phyloP scores from a whole-genome alignment of 2,113 vertebrate species.

The Formicarius rufipectus region DNA sequence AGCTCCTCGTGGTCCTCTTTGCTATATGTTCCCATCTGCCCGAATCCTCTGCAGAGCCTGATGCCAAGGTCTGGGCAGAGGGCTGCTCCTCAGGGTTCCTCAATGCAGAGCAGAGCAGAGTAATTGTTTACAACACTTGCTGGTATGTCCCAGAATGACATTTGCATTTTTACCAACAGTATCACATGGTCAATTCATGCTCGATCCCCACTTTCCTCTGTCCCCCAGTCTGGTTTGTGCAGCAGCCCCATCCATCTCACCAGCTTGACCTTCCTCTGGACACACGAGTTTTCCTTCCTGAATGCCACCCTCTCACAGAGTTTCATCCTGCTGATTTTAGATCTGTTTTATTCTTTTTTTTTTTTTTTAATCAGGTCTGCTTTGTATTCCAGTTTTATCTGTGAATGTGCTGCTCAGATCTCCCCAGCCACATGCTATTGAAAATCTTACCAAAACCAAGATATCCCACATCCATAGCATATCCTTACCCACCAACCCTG shows the following conservation, averaged over 20 bases:
- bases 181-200: slow-evolving; percentile 27
- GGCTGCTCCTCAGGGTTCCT: background rate
- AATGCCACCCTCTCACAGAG: background rate
- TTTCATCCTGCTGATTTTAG: background rate
- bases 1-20: background rate
- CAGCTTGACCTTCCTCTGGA: background rate
- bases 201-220: accelerated
- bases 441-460: background rate
- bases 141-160: slow-evolving; percentile 33
- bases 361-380: background rate
- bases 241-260: background rate
- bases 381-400: background rate
- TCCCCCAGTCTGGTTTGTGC: background rate
- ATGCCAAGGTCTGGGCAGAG: background rate
- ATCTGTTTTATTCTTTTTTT: background rate
- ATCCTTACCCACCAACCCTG: background rate
- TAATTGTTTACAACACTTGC: slow-evolving; percentile 13
- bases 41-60: background rate
- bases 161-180: slow-evolving; percentile 50
- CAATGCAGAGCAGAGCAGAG: background rate
- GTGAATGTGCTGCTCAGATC: background rate
- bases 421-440: background rate
- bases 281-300: background rate
- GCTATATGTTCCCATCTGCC: background rate
- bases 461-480: background rate